Base-by-base conservation (phyloP, 2,113 vertebrate genomes). In the Fulica atra region DNA sequence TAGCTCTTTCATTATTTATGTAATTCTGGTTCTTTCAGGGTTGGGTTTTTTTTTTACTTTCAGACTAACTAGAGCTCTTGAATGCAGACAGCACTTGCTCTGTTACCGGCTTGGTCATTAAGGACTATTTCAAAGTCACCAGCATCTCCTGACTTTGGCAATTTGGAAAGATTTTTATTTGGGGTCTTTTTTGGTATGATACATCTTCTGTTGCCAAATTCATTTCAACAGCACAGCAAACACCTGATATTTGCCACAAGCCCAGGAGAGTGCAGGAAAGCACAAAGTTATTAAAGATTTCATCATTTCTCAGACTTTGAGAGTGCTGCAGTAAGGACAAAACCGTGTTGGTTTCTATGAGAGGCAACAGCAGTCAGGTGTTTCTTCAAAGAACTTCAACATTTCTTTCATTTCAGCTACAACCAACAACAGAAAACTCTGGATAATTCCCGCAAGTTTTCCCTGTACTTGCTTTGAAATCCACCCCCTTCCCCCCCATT, bases 1-100 rank as follows among this genome's bases (percentile, higher is more conserved):
- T 51, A 96, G 90, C 65, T 96, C 89, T 96, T 97, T 96, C 93
- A 98, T 98, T 98, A 98, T 98, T 98, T 96, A 98, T 96, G 89
- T 88, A 89, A 95, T 97, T 69, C 92, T 92, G 57, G 57, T 81
- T 96, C 96, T 65, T 16, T 26, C 2, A 6, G 36, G 1, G n/a
- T 33, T 35, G 24, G 66, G n/a, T 35, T 21, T 29, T 38, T 36
- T 42, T 10, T 23, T 6, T 3, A 5, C n/a, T 68, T 93, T 60
- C 35, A 74, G 89, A 89, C 95, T 96, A 91, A 93, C 76, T 91
- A 68, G 48, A 88, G 77, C 81, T 96, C 73, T 16, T 60, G 59
- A 96, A 89, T 9, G 38, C 38, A 93, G 63, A 88, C 60, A 24
- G 46, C 31, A 60, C 82, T 91, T 95, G 94, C 79, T 87, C 70